Conservation (phyloP, 2,888 invertebrate species). For the Dicyrtoma fusca region DNA sequence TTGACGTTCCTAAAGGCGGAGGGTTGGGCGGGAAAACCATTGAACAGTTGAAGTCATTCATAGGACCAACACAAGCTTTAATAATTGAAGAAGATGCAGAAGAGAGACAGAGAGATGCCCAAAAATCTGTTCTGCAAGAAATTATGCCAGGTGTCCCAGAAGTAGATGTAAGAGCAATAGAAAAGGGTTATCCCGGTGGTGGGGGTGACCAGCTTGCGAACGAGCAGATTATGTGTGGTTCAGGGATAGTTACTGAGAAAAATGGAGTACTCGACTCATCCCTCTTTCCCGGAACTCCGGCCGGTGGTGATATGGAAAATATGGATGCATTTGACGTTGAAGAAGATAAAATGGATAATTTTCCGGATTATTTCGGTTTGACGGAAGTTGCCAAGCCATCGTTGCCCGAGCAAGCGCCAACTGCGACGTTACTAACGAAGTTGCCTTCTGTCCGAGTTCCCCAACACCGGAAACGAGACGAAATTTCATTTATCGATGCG, state of each 20-base stretch:
- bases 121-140: neutral
- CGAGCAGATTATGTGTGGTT: neutral
- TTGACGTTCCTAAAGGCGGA: conserved; percentile 8
- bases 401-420: neutral
- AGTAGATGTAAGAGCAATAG: neutral
- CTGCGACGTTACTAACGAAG: neutral
- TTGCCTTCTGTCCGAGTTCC: conserved; percentile 22
- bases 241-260: neutral
- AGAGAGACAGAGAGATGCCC: neutral
- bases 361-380: conserved; percentile 36
- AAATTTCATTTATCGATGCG: conserved; percentile 28
- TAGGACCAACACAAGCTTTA: conserved; percentile 31
- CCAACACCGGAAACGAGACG: conserved; percentile 29
- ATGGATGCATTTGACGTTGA: conserved; percentile 11
- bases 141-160: neutral
- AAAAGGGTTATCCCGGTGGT: conserved; percentile 7
- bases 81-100: conserved; percentile 26
- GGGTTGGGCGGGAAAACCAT: conserved; percentile 35
- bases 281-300: neutral
- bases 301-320: conserved; percentile 11
- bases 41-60: conserved; percentile 24
- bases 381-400: neutral
- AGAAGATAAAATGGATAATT: conserved; percentile 19
- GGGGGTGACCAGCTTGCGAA: conserved; percentile 1
- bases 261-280: neutral